phyloP scores from a whole-genome alignment of 2,797 vertebrate genomes.

The Crenuchus spilurus region DNA sequence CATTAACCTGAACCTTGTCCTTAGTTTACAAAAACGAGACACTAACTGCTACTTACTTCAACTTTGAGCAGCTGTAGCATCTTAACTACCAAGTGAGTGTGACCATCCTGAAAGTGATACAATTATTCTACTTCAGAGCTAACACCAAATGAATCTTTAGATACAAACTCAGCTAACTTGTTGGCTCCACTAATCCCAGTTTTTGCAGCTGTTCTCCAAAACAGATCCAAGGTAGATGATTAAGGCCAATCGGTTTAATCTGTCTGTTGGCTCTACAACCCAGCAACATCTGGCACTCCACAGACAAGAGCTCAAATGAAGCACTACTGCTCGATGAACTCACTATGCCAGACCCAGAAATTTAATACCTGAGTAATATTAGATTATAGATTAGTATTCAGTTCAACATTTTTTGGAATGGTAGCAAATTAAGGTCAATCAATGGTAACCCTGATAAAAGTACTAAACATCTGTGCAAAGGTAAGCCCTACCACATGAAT shows the following conservation, averaged over 20 bases:
- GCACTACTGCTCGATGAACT: not conserved
- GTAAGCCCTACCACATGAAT: not conserved
- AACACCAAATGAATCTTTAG: not conserved
- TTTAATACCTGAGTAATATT: conserved; percentile 6
- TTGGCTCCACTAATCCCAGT: conserved; percentile 23
- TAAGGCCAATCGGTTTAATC: conserved; percentile 49
- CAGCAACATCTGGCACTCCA: conserved; percentile 50
- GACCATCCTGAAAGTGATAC: too few species aligned
- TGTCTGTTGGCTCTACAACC: conserved; percentile 30
- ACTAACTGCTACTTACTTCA: too few species aligned
- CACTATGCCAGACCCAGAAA: not conserved
- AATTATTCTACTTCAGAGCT: too few species aligned
- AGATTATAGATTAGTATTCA: not conserved
- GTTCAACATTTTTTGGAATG: not conserved
- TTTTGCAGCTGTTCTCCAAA: conserved; percentile 17
- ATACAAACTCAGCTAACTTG: not conserved
- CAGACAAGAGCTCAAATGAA: conserved; percentile 9
- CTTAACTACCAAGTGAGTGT: too few species aligned
- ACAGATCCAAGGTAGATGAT: conserved; percentile 46
- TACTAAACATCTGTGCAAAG: not conserved
- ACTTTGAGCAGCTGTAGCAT: too few species aligned
- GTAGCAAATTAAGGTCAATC: not conserved
- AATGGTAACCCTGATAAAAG: not conserved
- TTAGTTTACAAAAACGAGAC: too few species aligned
- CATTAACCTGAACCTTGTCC: too few species aligned